Conservation (phyloP, 2,797 vertebrate species). For the Rhabdomys pumilio region DNA sequence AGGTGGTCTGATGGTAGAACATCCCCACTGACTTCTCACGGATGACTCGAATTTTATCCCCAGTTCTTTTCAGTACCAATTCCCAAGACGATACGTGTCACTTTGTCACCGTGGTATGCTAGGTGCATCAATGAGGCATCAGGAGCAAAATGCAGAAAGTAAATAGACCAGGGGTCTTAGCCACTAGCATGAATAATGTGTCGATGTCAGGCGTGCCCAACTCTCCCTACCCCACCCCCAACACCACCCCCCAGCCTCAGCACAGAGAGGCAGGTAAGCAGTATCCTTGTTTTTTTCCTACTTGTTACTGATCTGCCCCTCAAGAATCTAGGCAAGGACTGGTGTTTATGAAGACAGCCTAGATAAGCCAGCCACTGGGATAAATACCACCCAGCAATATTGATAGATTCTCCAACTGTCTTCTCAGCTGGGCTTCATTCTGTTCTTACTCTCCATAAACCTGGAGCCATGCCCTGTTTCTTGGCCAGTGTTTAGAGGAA, state of each 20-base stretch:
- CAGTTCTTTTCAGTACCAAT: neutral
- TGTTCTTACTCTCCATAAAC: neutral
- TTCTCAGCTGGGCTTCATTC: slow-evolving; percentile 15
- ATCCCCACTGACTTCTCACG: neutral
- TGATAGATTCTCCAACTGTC: neutral
- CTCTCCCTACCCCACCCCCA: neutral
- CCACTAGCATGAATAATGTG: accelerated
- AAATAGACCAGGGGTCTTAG: neutral
- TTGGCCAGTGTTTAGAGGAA: neutral
- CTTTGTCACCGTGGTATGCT: neutral
- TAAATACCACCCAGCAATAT: slow-evolving; percentile 14
- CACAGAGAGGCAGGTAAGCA: neutral
- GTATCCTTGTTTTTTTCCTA: neutral
- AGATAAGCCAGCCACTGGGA: neutral
- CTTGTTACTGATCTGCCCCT: slow-evolving; percentile 4
- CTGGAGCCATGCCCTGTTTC: neutral
- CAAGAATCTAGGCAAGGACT: neutral
- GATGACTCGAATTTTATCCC: neutral
- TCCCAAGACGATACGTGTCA: neutral
- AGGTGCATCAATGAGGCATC: neutral
- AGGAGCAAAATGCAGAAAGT: neutral
- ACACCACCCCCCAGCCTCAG: accelerated
- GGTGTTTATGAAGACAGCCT: slow-evolving; percentile 29
- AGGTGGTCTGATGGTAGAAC: neutral
- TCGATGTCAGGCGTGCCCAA: neutral